Evolutionary conservation across 2,113 vertebrate species (phyloP).

Genomic region (Urocitellus parryii): DNA sequence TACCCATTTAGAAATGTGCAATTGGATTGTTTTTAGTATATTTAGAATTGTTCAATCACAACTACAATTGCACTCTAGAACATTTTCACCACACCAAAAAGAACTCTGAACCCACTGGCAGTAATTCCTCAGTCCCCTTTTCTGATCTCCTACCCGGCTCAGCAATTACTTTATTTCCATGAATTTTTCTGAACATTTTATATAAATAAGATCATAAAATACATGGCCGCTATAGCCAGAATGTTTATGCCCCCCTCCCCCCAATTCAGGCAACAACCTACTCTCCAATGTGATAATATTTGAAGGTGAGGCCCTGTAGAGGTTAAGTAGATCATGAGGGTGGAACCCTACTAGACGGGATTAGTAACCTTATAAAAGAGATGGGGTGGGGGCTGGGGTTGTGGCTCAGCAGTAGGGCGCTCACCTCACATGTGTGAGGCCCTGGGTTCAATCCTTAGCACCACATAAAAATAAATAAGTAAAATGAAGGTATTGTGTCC

Average conservation of each 20-base stretch:
- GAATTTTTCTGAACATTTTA: conserved; percentile 22
- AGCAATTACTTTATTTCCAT: not conserved
- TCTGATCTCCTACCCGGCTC: no score
- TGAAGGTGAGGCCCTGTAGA: not conserved
- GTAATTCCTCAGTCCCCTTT: not conserved
- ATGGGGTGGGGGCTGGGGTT: no score
- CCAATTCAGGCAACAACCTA: not conserved
- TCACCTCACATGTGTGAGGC: no score
- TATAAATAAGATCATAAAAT: not conserved
- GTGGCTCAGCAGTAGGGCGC: no score
- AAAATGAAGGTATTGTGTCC: no score
- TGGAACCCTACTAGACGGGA: not conserved
- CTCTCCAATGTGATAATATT: not conserved
- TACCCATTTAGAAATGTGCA: not conserved
- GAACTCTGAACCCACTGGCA: not conserved
- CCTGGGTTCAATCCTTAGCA: no score
- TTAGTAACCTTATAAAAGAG: not conserved
- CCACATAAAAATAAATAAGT: no score
- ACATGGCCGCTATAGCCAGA: not conserved
- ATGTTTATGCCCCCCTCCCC: not conserved
- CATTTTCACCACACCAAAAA: not conserved
- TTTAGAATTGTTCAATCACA: not conserved
- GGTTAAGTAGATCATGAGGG: not conserved
- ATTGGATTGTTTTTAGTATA: not conserved
- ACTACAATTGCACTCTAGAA: not conserved